Conservation (phyloP, 2,797 vertebrate genomes). For the Tamandua tetradactyla region DNA sequence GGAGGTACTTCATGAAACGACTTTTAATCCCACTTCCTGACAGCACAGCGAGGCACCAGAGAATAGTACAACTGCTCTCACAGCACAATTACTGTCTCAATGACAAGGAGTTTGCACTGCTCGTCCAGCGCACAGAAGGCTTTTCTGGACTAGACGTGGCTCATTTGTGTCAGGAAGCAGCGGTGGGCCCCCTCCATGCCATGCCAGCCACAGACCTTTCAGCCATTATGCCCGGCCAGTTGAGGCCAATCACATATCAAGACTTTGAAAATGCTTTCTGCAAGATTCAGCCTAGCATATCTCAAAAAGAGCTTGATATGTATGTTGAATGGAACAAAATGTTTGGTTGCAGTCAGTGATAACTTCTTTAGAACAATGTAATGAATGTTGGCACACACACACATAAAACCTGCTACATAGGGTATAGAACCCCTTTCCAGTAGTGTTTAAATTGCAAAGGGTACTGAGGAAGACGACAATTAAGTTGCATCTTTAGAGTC, state of each 20-base stretch:
- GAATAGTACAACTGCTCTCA: constrained; percentile 99
- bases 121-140: constrained; percentile 98
- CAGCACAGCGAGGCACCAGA: constrained; percentile 97
- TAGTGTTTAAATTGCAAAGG: constrained; percentile 90
- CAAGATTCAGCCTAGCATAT: constrained; percentile 99
- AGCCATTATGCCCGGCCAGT: constrained; percentile 95
- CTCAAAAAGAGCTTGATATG: constrained; percentile 99
- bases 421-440: constrained; percentile 89
- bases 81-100: constrained; percentile 99
- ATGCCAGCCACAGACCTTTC: constrained; percentile 95
- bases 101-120: constrained; percentile 98
- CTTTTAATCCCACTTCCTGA: constrained; percentile 98
- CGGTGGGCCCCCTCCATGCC: constrained; percentile 94
- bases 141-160: constrained; percentile 98
- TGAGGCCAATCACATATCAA: constrained; percentile 98
- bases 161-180: constrained; percentile 97
- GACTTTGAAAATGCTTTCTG: constrained; percentile 99
- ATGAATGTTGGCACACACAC: constrained; percentile 88
- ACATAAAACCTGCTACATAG: constrained; percentile 87
- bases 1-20: constrained; percentile 99
- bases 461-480: constrained; percentile 87
- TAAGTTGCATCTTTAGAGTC: constrained; percentile 88
- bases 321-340: constrained; percentile 99
- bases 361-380: constrained; percentile 81
- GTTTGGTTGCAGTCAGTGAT: constrained; percentile 99